Conservation (phyloP, 2,797 vertebrate species). For the Iguana delicatissima region DNA sequence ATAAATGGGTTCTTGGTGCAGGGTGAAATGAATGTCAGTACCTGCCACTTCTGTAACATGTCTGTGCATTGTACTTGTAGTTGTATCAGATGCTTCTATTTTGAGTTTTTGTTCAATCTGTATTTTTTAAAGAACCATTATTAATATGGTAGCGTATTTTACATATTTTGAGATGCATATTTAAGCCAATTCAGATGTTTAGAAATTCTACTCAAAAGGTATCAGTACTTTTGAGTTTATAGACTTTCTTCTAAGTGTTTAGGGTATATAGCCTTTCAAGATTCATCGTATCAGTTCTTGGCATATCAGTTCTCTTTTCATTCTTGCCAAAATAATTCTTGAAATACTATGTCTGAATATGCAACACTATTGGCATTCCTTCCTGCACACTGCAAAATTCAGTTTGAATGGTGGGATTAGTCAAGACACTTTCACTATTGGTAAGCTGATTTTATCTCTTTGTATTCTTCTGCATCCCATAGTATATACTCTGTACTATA, state of each 20-base stretch:
- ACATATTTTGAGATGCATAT: constrained; percentile 42
- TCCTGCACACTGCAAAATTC: neutral
- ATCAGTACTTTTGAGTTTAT: neutral
- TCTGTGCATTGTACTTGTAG: constrained; percentile 46
- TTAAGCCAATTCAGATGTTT: neutral
- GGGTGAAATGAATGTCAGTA: constrained; percentile 59
- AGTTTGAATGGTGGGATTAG: neutral
- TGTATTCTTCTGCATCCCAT: neutral
- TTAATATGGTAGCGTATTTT: constrained; percentile 42
- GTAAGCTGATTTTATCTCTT: neutral
- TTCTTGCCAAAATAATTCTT: neutral
- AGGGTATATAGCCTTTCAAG: neutral
- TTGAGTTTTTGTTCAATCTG: constrained; percentile 39
- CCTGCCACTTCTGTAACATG: constrained; percentile 49
- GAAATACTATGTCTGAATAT: neutral
- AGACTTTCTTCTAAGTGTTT: neutral
- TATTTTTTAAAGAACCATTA: constrained; percentile 36
- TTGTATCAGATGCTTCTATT: constrained; percentile 60
- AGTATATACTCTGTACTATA: neutral
- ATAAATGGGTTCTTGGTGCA: constrained; percentile 65
- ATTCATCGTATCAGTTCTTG: neutral
- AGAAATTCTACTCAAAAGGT: constrained; percentile 1
- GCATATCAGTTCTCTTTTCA: neutral
- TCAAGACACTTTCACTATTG: neutral
- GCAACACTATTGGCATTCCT: neutral